Base-by-base conservation (phyloP, 2,888 invertebrate species). In the Melanostoma scalare region DNA sequence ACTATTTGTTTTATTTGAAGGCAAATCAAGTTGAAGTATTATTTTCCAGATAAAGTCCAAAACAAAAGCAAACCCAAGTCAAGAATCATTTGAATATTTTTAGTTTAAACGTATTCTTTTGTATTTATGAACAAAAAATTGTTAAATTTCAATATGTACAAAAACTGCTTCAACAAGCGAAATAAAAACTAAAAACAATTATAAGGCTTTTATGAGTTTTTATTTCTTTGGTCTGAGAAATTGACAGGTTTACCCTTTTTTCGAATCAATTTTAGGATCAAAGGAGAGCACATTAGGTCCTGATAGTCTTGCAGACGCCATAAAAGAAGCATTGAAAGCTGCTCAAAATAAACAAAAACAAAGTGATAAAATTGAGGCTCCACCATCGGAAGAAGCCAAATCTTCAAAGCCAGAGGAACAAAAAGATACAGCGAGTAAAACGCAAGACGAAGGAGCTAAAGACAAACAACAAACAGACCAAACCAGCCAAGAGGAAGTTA, bases 21-120 rank as follows among this genome's bases (percentile, higher is more conserved):
- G 84, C 84, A 60, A 84, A 75, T 48, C 56, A 79, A 79, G 71
- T 79, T 84, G 74, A 84, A 79, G 79, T 74, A 73, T 68, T 77
- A 63, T 58, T 71, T 72, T 56, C 60, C 65, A 71, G 68, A 61
- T 36, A 67, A 81, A 58, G 60, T 55, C 58, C 73, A 68, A 68
- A 10, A 4, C 10, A 46, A 76, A 76, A 55, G 9, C 46, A 73
- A 73, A 61, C 63, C 33, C 63, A 56, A 78, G 46, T 61, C 71
- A 67, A 84, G 48, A 40, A 63, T 60, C 38, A 6, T 48, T 73
- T 72, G 38, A 55, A 52, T 42, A 56, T 58, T 46, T 35, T n/a
- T 65, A 48, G 40, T 42, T 52, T 53, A 31, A 58, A 38, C 65
- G 20, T 58, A 53, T 44, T 67, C 44, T 69, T 69, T 78, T 68